Evolutionary conservation across 2,797 vertebrate genomes (phyloP).

Genomic region (Psittacula echo): DNA sequence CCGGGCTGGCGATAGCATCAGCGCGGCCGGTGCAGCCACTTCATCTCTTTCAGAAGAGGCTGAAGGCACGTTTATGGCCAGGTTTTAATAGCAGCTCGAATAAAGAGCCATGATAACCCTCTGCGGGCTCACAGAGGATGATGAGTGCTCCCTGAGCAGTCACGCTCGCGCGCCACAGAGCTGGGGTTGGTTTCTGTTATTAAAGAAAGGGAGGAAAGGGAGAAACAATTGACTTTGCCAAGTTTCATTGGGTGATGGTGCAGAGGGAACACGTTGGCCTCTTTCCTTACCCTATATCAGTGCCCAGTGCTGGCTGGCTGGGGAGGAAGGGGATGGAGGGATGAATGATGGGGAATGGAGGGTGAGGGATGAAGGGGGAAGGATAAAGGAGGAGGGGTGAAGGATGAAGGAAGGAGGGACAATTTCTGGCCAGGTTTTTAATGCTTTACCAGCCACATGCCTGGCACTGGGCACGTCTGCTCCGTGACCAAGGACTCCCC

Average conservation of each 20-base stretch:
- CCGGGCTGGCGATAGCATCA: accelerated
- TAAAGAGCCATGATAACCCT: not conserved
- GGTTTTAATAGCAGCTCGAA: not conserved
- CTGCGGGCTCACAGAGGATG: not conserved
- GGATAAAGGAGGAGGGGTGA: not conserved
- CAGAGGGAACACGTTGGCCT: not conserved
- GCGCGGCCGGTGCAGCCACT: not conserved
- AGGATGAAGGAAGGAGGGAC: not conserved
- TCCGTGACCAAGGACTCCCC: not conserved
- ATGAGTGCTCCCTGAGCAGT: not conserved
- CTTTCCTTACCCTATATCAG: accelerated
- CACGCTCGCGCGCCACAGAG: not conserved
- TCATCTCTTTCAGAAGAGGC: conserved; percentile 20
- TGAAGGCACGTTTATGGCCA: not conserved
- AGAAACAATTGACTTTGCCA: conserved; percentile 26
- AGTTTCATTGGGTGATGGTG: conserved; percentile 11
- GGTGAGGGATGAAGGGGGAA: not conserved
- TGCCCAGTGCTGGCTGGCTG: not conserved
- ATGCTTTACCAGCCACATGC: not conserved
- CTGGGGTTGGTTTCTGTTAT: not conserved
- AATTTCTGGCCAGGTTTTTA: not conserved
- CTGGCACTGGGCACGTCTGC: not conserved
- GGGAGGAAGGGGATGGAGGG: not conserved
- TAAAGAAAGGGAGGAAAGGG: not conserved
- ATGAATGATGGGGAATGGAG: not conserved